phyloP scores from a whole-genome alignment of 2,888 invertebrate genomes.

The Tridacna gigas region DNA sequence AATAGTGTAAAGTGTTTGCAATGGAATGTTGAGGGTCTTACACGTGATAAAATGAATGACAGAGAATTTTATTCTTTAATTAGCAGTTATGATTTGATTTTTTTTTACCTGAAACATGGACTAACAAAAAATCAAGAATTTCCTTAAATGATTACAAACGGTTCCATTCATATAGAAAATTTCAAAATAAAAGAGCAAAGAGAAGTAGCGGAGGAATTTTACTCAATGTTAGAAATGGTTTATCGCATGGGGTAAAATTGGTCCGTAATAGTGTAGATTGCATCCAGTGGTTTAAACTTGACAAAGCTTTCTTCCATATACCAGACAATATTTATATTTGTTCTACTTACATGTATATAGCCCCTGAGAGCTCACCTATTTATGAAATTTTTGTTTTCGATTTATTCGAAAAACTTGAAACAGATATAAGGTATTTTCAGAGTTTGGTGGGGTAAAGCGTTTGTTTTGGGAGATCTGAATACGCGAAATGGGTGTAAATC shows the following conservation, averaged over 20 bases:
- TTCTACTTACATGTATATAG: constrained; percentile 7
- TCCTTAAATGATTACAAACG: not conserved
- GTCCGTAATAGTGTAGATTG: not conserved
- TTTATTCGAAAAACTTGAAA: constrained; percentile 38
- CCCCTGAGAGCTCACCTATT: constrained; percentile 22
- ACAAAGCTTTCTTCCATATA: not conserved
- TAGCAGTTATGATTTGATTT: not conserved
- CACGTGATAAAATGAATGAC: not conserved
- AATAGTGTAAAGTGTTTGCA: not conserved
- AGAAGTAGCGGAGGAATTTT: not conserved
- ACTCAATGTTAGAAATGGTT: not conserved
- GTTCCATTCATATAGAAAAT: not conserved
- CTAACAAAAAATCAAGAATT: not conserved
- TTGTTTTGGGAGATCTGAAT: constrained; percentile 46
- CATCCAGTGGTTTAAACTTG: constrained; percentile 10
- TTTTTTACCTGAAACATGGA: not conserved
- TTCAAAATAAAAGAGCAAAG: not conserved
- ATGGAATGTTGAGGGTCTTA: not conserved
- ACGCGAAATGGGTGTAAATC: constrained; percentile 2
- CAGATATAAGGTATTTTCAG: constrained; percentile 1
- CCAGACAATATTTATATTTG: not conserved
- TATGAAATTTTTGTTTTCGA: constrained; percentile 28
- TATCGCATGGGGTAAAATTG: not conserved
- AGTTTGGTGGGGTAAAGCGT: constrained; percentile 24
- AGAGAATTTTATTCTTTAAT: not conserved